These are phyloP conservation scores for Odontamblyopus lacepedii DNA, from an alignment of 2,797 vertebrate genomes.

Conservation along the genomic window DNA sequence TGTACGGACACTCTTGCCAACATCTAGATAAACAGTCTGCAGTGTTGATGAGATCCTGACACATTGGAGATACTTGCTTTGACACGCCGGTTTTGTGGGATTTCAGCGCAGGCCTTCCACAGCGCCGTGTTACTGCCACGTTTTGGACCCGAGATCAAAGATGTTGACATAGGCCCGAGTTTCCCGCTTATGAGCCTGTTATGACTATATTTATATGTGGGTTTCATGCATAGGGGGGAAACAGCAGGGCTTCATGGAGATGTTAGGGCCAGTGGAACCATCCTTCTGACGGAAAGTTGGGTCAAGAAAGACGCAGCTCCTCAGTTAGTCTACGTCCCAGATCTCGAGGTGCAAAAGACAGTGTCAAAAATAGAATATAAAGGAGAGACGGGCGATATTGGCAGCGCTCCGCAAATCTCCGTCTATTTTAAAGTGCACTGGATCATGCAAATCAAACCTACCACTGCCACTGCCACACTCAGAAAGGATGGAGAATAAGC, in stretches of 20 bases:
- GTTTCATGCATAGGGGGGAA: background rate
- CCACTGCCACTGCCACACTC: no score
- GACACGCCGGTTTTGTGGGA: slow-evolving; percentile 2
- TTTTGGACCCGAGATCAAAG: background rate
- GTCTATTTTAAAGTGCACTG: no score
- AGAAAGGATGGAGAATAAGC: no score
- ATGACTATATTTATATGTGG: background rate
- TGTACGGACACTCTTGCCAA: slow-evolving; percentile 25
- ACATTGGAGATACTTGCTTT: slow-evolving; percentile 24
- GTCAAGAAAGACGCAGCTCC: background rate
- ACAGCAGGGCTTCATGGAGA: background rate
- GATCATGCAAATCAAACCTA: no score
- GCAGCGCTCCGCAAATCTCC: no score
- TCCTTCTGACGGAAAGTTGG: background rate
- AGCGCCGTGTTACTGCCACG: background rate
- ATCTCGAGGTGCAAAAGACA: no score
- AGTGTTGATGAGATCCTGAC: slow-evolving; percentile 19
- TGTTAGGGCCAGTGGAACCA: background rate
- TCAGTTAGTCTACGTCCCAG: background rate
- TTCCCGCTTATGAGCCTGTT: background rate
- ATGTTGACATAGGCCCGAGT: background rate
- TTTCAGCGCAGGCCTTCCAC: slow-evolving; percentile 2
- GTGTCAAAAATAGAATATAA: background rate
- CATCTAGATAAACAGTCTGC: slow-evolving; percentile 32
- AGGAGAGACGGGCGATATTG: background rate